phyloP scores from a whole-genome alignment of 2,888 invertebrate species.

The Seira ritae region DNA sequence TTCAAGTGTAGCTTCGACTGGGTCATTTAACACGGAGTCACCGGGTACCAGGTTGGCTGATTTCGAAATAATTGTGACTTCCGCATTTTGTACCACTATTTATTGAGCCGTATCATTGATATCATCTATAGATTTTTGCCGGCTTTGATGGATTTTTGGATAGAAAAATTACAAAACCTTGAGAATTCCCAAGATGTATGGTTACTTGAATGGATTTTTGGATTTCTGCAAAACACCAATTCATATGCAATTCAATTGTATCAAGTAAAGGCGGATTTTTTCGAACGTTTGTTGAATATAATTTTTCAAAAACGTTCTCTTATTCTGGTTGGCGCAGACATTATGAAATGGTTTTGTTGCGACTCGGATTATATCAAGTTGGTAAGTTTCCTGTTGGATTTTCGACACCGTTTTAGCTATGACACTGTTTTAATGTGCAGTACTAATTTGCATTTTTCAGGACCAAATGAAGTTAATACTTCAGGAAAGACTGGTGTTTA shows the following conservation, averaged over 20 bases:
- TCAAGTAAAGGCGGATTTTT: slow-evolving; percentile 64
- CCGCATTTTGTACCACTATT: too few relatives aligned
- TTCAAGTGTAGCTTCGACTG: slow-evolving; percentile 66
- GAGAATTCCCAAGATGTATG: slow-evolving; percentile 32
- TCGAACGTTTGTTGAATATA: slow-evolving; percentile 45
- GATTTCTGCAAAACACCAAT: slow-evolving; percentile 66
- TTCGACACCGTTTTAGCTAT: background rate
- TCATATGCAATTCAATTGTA: slow-evolving; percentile 63
- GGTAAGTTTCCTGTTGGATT: too few relatives aligned
- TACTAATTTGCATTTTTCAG: slow-evolving; percentile 5
- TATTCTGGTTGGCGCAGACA: slow-evolving; percentile 30
- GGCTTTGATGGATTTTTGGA: slow-evolving; percentile 70
- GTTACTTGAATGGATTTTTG: slow-evolving; percentile 67
- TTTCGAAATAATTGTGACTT: background rate
- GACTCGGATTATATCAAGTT: slow-evolving; percentile 60
- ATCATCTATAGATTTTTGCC: slow-evolving; percentile 56
- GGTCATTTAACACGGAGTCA: slow-evolving; percentile 65
- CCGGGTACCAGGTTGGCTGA: slow-evolving; percentile 60
- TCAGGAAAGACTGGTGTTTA: slow-evolving; percentile 12
- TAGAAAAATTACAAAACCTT: slow-evolving; percentile 42
- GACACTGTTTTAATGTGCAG: background rate
- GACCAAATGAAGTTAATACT: slow-evolving; percentile 12
- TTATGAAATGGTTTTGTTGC: slow-evolving; percentile 59
- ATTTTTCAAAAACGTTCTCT: slow-evolving; percentile 35
- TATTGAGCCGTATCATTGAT: too few relatives aligned